Base-by-base conservation (phyloP, 2,113 vertebrate genomes). In the Centropus bengalensis region DNA sequence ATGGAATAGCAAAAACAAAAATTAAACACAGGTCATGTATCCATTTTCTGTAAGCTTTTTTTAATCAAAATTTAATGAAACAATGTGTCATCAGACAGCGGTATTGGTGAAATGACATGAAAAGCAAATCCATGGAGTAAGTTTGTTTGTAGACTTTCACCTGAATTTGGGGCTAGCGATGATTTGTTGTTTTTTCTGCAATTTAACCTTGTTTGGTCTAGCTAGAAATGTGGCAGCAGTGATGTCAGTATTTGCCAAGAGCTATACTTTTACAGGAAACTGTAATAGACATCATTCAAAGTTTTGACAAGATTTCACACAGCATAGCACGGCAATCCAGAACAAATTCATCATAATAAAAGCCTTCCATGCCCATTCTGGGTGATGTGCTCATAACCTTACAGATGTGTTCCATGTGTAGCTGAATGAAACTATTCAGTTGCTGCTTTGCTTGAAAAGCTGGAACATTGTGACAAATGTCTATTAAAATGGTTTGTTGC, bases 161-260 rank as follows among this genome's bases (percentile, higher is more conserved):
- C 78, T 87, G 63, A 63, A 36, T 85, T 96, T 87, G 86, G 67
- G 83, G 28, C 47, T 91, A 55, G 86, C 69, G 87, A 82, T 66
- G 90, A 85, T 95, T 95, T 97, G 87, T 90, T 96, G 79, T 54
- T 95, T 91, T 88, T 96, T 86, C 82, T 96, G 40, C 82, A 93
- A 87, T 71, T 92, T 80, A 80, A 79, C 80, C 86, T 96, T 96
- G 95, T 96, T 97, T 96, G 95, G 96, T 97, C 94, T 96, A 94
- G 77, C 69, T 95, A 60, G 71, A 94, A 85, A 93, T 66, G 59
- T 90, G 63, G 70, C 77, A 87, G 81, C n/a, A 28, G 44, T 95
- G 89, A 96, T 80, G 80, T 91, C 92, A 94, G 64, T 84, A 89
- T 93, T 94, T 94, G 94, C 90, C 89, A 96, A 93, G 88, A 91